Base-by-base conservation (phyloP, 2,888 invertebrate species). In the Archaeoteleia sp. region DNA sequence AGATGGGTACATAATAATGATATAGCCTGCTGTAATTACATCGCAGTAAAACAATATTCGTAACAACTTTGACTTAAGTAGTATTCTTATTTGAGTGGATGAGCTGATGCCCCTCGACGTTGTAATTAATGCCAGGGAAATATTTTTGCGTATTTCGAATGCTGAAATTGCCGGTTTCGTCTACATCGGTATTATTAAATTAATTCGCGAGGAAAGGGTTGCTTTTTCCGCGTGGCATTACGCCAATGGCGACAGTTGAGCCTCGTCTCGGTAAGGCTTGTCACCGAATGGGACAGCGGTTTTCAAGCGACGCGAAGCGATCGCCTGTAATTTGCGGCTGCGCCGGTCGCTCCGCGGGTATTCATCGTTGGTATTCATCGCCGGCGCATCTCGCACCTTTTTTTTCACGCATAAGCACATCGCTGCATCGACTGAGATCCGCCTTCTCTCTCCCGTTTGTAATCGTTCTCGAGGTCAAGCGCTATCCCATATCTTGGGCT, bases 291-390 rank as follows among this genome's bases (percentile, higher is more conserved):
- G 71, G 76, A 77, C 75, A 74, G 69, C 53, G 32, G 7, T 70
- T 72, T 61, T 58, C 71, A 72, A 71, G 76, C 74, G 67, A 65
- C 60, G 58, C 49, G 58, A 42, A 32, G 17, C 72, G 76, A 80
- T 80, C 79, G 77, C 70, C 82, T 83, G 78, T 83, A 82, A 83
- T 84, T 84, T 84, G 83, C 75, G 76, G 76, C 76, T 77, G 69
- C 55, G 51, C 57, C 57, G 40, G 58, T 43, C 39, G 53, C 43
- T 45, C 27, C n/a, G n/a, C n/a, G 58, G 48, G 51, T 66, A 71
- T 51, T 73, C 74, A 75, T 78, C 73, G 76, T 78, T 75, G 77
- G 73, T 70, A 71, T 72, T 78, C 78, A 80, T 81, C 82, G 80
- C 79, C 76, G 76, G 73, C 69, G 69, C 71, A 54, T 70, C 71